Conservation (phyloP, 2,797 vertebrate genomes). For the Lithobates sylvaticus region DNA sequence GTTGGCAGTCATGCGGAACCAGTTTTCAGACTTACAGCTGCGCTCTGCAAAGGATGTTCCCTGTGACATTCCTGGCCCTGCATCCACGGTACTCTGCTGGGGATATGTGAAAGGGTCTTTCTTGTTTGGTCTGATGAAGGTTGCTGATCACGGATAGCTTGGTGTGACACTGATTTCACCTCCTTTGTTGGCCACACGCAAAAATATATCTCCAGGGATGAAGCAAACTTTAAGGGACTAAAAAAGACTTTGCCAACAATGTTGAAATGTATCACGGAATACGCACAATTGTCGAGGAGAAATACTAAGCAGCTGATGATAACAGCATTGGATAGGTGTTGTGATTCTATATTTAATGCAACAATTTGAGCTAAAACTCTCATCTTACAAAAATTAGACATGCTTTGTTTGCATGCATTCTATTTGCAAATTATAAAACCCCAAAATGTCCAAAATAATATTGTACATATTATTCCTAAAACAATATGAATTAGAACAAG, state of each 20-base stretch:
- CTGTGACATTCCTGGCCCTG: slow-evolving; percentile 80
- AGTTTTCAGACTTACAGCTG: slow-evolving; percentile 73
- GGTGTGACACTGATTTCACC: slow-evolving; percentile 66
- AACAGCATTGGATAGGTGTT: background rate
- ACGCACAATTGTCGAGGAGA: background rate
- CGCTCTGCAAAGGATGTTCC: slow-evolving; percentile 74
- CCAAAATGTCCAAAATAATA: background rate
- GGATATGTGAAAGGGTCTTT: slow-evolving; percentile 80
- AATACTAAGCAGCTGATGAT: background rate
- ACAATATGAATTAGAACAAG: background rate
- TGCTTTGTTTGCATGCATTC: too few relatives aligned
- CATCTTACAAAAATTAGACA: too few relatives aligned
- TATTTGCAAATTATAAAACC: too few relatives aligned
- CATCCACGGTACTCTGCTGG: slow-evolving; percentile 82
- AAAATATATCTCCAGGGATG: slow-evolving; percentile 54
- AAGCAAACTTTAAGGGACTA: slow-evolving; percentile 61
- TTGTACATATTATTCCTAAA: background rate
- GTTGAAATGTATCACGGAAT: background rate
- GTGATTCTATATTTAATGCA: background rate
- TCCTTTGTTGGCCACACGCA: slow-evolving; percentile 60
- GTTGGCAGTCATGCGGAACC: slow-evolving; percentile 81
- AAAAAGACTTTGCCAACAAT: slow-evolving; percentile 22
- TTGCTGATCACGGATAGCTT: slow-evolving; percentile 74
- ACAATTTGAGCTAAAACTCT: background rate
- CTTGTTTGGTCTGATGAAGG: slow-evolving; percentile 70